Percentiles rank a stretch among this genome's conserved stretches.
phyloP scores from a whole-genome alignment of 2,888 invertebrate genomes.

The Ormyrus pomaceus region DNA sequence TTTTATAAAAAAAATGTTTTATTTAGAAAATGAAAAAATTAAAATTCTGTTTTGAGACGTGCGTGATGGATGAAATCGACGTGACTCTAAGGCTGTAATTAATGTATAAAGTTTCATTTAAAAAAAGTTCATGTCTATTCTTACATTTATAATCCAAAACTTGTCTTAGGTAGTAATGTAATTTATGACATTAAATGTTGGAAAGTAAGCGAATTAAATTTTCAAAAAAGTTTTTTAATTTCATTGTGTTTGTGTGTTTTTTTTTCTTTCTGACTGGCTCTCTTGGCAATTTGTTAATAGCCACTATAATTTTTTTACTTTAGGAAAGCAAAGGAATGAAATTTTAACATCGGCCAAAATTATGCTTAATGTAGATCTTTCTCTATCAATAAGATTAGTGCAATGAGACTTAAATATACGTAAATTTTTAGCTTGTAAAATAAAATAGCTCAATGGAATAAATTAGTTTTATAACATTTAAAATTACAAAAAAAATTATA shows the following conservation, averaged over 20 bases:
- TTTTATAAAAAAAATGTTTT: constrained; percentile 36
- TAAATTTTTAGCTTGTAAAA: not conserved
- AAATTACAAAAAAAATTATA: not conserved
- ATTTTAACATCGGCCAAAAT: not conserved
- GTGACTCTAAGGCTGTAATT: constrained; percentile 62
- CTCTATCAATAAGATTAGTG: not conserved
- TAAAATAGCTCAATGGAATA: not conserved
- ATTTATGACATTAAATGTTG: constrained; percentile 61
- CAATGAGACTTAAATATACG: not conserved
- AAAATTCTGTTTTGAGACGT: constrained; percentile 40
- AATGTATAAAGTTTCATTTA: constrained; percentile 61
- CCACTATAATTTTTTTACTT: not conserved
- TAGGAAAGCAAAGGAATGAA: constrained; percentile 18
- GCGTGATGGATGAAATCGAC: constrained; percentile 46
- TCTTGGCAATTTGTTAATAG: not conserved
- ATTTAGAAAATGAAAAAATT: constrained; percentile 35
- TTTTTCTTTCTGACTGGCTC: constrained; percentile 44
- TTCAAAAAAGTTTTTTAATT: constrained; percentile 54
- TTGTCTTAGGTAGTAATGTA: constrained; percentile 59
- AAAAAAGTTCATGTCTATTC: constrained; percentile 57
- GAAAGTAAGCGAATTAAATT: constrained; percentile 57
- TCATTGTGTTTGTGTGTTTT: constrained; percentile 48
- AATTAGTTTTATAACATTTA: not conserved
- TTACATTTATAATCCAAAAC: constrained; percentile 57
- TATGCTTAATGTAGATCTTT: not conserved